Evolutionary conservation across 2,113 vertebrate species (phyloP).

Genomic region (Petrocephalus zakoni): DNA sequence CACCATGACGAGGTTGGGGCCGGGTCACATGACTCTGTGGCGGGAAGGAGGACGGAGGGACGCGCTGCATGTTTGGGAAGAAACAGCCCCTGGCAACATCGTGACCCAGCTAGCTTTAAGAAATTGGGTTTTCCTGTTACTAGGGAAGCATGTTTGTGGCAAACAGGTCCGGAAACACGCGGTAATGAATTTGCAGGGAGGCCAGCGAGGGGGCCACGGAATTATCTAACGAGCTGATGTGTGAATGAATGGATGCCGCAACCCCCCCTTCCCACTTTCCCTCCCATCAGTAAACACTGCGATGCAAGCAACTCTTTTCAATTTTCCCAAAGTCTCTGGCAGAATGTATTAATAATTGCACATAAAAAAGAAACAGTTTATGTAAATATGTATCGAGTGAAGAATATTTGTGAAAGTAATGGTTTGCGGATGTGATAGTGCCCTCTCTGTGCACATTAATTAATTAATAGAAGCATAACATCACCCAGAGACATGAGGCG

Average conservation of each 20-base stretch:
- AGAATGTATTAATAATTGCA: slow-evolving; percentile 16
- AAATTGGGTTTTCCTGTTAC: not conserved
- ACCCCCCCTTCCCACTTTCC: not conserved
- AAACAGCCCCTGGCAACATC: not conserved
- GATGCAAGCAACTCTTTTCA: not conserved
- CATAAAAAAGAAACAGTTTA: slow-evolving; percentile 24
- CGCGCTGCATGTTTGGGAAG: not conserved
- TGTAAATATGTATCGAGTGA: slow-evolving; percentile 8
- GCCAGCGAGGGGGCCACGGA: not conserved
- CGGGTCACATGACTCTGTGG: not conserved
- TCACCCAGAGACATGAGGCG: not conserved
- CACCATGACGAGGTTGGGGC: not conserved
- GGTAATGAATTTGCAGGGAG: not conserved
- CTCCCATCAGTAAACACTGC: not conserved
- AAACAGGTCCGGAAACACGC: not conserved
- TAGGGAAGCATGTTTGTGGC: not conserved
- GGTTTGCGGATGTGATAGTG: not conserved
- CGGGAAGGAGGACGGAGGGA: not conserved
- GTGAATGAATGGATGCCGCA: slow-evolving; percentile 7
- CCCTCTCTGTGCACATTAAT: not conserved
- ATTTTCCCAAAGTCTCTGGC: not conserved
- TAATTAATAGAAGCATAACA: not conserved
- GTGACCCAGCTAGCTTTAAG: not conserved
- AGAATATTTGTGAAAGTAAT: slow-evolving; percentile 24
- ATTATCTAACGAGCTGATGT: slow-evolving; percentile 2